A percentile compares a stretch with the other conserved stretches of the same genome.
Evolutionary conservation across 2,113 vertebrate species (phyloP).

Genomic region (Calyptomena viridis): DNA sequence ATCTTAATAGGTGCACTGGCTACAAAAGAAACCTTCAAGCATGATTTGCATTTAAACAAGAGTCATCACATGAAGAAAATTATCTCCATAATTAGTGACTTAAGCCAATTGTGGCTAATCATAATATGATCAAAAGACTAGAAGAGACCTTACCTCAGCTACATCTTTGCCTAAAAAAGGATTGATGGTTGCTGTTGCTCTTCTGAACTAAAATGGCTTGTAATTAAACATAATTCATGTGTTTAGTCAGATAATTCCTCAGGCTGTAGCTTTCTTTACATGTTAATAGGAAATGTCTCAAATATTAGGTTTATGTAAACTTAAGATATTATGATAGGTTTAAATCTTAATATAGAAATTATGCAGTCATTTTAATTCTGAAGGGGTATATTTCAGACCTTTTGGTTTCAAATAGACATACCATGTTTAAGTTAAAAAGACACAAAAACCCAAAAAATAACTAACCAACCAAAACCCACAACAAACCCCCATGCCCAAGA

Average conservation of each 20-base stretch:
- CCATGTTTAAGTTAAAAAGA: neutral
- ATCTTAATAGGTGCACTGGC: neutral
- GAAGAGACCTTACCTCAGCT: neutral
- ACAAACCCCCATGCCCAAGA: fast-evolving
- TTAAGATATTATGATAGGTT: neutral
- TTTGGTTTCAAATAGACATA: neutral
- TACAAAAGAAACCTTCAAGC: neutral
- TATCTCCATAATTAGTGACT: neutral
- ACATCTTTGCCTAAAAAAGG: neutral
- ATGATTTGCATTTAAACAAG: neutral
- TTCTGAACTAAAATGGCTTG: neutral
- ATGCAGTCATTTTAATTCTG: neutral
- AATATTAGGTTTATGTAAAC: neutral
- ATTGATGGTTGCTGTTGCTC: neutral
- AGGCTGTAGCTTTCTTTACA: neutral
- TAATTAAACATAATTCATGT: neutral
- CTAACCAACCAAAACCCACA: neutral
- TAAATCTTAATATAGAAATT: neutral
- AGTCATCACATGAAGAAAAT: neutral
- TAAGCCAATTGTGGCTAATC: neutral
- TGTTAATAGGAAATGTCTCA: neutral
- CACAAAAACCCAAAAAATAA: neutral
- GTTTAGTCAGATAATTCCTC: neutral
- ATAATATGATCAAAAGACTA: neutral
- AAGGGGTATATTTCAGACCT: neutral